Conservation (phyloP, 2,888 invertebrate genomes). For the Lacanobia wlatinum region DNA sequence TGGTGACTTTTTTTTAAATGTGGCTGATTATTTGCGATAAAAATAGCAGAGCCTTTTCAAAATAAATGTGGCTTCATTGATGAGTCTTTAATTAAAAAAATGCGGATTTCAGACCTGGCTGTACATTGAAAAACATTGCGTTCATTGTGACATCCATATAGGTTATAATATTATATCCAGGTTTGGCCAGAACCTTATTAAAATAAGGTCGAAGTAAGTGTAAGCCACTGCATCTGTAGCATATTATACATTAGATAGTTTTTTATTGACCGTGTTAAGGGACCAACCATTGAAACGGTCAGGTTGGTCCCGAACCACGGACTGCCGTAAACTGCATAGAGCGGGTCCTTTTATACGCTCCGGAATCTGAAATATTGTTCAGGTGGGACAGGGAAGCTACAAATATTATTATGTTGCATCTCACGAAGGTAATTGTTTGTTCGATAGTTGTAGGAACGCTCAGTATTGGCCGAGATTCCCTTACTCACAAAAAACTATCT, state of each 20-base stretch:
- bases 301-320: conserved; percentile 1
- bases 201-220: too few relatives aligned
- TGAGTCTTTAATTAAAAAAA: too few relatives aligned
- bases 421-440: neutral
- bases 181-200: too few relatives aligned
- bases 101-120: too few relatives aligned
- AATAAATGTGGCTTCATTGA: too few relatives aligned
- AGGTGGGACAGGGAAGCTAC: neutral
- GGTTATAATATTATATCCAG: too few relatives aligned
- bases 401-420: neutral
- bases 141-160: too few relatives aligned
- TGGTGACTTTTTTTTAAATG: too few relatives aligned
- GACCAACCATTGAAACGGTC: neutral
- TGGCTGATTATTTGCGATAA: too few relatives aligned
- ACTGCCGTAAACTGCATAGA: conserved; percentile 1
- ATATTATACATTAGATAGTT: neutral
- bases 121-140: too few relatives aligned
- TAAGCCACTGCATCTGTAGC: too few relatives aligned
- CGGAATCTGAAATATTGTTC: neutral
- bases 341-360: neutral
- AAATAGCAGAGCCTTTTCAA: too few relatives aligned
- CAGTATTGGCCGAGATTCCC: neutral
- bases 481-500: neutral
- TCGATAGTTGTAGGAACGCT: neutral
- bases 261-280: neutral